A percentile compares a stretch with the other conserved stretches of the same genome.
Evolutionary conservation across 92 coral and sea anemone genomes (phyloP).

Genomic region (Phymanthus crucifer): DNA sequence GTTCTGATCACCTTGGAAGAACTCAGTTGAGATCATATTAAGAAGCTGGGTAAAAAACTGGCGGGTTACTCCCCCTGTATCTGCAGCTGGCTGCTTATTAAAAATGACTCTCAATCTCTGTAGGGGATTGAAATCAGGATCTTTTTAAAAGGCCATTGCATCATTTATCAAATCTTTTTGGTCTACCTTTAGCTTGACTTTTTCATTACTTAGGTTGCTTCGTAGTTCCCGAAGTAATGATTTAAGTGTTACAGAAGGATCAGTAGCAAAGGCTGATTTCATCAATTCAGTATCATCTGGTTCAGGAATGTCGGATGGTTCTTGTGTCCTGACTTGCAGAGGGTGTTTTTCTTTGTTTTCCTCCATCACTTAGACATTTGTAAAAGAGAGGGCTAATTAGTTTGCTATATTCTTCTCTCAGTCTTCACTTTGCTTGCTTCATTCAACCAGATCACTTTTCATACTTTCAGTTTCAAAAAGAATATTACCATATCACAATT

Average conservation of each 20-base stretch:
- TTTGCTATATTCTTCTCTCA: too few species aligned
- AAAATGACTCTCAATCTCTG: conserved; percentile 4
- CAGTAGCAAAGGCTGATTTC: neutral
- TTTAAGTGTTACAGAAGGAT: conserved; percentile 22
- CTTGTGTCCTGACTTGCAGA: neutral
- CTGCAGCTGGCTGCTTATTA: conserved; percentile 48
- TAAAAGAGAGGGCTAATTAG: too few species aligned
- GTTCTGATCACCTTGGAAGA: conserved; percentile 18
- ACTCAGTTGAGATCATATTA: conserved; percentile 20
- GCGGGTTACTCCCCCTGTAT: conserved; percentile 44
- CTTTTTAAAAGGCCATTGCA: conserved; percentile 31
- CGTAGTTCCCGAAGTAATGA: conserved; percentile 7
- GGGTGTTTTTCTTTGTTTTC: too few species aligned
- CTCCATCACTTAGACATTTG: too few species aligned
- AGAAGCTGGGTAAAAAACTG: conserved; percentile 42
- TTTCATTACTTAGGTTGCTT: conserved; percentile 13
- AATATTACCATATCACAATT: too few species aligned
- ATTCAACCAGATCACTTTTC: too few species aligned
- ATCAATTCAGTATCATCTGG: neutral
- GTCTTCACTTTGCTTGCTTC: too few species aligned
- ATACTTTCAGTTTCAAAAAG: too few species aligned
- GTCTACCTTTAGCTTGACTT: conserved; percentile 24
- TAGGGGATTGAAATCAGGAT: neutral
- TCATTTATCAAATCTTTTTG: conserved; percentile 30
- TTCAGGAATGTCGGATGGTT: neutral